These are phyloP conservation scores for Gymnosoma rotundatum DNA, from an alignment of 2,888 invertebrate species.

Conservation along the genomic window DNA sequence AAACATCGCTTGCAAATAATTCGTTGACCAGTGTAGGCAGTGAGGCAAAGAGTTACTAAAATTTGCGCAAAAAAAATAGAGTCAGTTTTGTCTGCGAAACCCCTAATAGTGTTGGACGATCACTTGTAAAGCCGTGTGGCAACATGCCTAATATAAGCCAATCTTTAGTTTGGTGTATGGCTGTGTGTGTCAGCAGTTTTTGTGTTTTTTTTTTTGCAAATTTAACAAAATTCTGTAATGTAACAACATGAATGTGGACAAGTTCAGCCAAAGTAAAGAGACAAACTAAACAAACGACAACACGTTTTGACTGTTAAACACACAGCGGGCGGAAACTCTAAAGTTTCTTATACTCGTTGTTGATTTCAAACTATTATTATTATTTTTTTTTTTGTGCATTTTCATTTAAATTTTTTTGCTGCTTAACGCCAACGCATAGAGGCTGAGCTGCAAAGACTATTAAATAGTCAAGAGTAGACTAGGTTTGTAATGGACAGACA, in stretches of 20 bases:
- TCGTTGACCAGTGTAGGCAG: constrained; percentile 41
- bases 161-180: constrained; percentile 36
- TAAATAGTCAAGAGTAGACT: constrained; percentile 34
- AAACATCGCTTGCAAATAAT: constrained; percentile 14
- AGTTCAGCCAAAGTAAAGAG: constrained; percentile 53
- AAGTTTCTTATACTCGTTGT: constrained; percentile 52
- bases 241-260: constrained; percentile 69
- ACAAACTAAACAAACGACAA: constrained; percentile 54
- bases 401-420: constrained; percentile 37
- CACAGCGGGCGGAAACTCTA: constrained; percentile 70
- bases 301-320: constrained; percentile 69
- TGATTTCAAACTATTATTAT: not conserved
- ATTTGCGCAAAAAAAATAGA: constrained; percentile 11
- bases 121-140: constrained; percentile 71
- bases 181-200: not conserved
- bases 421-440: constrained; percentile 70
- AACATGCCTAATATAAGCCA: constrained; percentile 70
- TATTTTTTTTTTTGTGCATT: constrained; percentile 12
- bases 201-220: constrained; percentile 38
- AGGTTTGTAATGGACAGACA: constrained; percentile 8
- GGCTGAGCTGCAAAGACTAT: constrained; percentile 54
- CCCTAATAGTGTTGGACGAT: constrained; percentile 68
- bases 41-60: constrained; percentile 16
- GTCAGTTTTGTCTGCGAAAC: constrained; percentile 19
- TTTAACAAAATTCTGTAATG: constrained; percentile 64